These are phyloP conservation scores for Dasysyrphus tricinctus DNA, from an alignment of 2,888 invertebrate species.

Conservation along the genomic window DNA sequence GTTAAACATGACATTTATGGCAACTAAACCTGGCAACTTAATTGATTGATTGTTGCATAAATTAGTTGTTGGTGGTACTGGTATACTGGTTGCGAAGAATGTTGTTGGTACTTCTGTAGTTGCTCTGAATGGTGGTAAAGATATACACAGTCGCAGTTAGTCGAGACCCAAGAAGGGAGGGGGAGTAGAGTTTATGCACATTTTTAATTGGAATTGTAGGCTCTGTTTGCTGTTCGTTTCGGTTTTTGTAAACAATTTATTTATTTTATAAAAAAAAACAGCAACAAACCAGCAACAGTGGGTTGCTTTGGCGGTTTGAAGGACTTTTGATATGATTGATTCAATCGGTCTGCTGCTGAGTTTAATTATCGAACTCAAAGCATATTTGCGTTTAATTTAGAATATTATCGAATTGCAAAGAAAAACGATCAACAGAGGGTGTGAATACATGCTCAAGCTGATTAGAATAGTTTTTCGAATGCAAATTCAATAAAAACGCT, in stretches of 20 bases:
- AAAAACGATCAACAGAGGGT: conserved; percentile 42
- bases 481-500: conserved; percentile 9
- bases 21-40: conserved; percentile 69
- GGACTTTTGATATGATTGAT: conserved; percentile 37
- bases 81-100: conserved; percentile 10
- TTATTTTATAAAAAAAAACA: no score
- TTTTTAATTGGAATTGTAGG: conserved; percentile 34
- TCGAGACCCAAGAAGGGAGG: neutral
- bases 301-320: conserved; percentile 46
- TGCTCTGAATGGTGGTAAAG: neutral
- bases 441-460: conserved; percentile 49
- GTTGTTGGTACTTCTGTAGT: conserved; percentile 1
- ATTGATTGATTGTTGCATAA: conserved; percentile 75
- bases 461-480: conserved; percentile 57
- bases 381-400: conserved; percentile 19
- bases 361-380: conserved; percentile 37
- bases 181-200: conserved; percentile 14
- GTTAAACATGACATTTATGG: conserved; percentile 71
- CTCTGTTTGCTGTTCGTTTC: neutral
- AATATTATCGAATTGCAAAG: conserved; percentile 10
- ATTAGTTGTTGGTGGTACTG: conserved; percentile 43
- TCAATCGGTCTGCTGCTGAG: conserved; percentile 24
- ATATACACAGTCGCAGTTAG: neutral
- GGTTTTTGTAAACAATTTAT: conserved; percentile 11
- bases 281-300: neutral